These are phyloP conservation scores for Masnerella sp. DNA, from an alignment of 2,888 invertebrate genomes.

Conservation along the genomic window DNA sequence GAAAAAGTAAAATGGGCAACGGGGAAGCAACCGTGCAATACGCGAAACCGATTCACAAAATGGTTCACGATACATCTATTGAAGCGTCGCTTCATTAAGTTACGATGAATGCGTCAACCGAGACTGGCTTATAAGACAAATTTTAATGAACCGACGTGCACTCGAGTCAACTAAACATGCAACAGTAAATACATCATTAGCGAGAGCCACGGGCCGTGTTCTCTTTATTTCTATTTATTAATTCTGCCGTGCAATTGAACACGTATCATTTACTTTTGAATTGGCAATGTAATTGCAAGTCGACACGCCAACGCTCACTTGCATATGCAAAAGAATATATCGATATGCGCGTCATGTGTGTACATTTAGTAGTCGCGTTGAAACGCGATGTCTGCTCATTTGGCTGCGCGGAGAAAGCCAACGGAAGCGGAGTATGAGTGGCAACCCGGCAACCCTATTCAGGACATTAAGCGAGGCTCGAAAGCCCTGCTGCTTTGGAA, in stretches of 20 bases:
- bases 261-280: constrained; percentile 74
- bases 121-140: constrained; percentile 73
- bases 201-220: constrained; percentile 61
- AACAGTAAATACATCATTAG: constrained; percentile 76
- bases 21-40: constrained; percentile 10
- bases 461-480: constrained; percentile 64
- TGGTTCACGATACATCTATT: constrained; percentile 67
- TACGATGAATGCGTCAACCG: constrained; percentile 72
- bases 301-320: constrained; percentile 59
- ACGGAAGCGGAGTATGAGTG: constrained; percentile 44
- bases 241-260: constrained; percentile 73
- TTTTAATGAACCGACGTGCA: constrained; percentile 75
- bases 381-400: constrained; percentile 51
- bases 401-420: constrained; percentile 39
- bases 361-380: constrained; percentile 39
- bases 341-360: constrained; percentile 49
- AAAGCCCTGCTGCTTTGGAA: constrained; percentile 61
- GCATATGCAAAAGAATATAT: constrained; percentile 59
- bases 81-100: constrained; percentile 74
- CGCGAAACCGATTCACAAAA: constrained; percentile 61
- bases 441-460: constrained; percentile 64
- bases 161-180: constrained; percentile 66
- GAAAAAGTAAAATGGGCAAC: constrained; percentile 27
- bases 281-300: constrained; percentile 69
- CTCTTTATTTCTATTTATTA: constrained; percentile 74